Evolutionary conservation across 2,797 vertebrate species (phyloP).

Genomic region (Clarias laeviceps): DNA sequence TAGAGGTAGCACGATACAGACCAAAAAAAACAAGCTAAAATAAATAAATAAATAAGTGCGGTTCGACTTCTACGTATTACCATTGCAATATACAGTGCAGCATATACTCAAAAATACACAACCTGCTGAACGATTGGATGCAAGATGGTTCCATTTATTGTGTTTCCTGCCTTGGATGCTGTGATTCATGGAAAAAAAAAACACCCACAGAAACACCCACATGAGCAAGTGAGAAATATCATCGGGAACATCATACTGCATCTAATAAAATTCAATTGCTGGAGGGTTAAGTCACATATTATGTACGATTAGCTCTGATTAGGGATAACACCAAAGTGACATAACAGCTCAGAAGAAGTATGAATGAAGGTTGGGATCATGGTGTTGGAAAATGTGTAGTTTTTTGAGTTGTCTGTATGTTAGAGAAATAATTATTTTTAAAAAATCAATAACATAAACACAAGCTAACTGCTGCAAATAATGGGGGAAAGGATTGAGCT

Average conservation of each 20-base stretch:
- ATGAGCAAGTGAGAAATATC: background rate
- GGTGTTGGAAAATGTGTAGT: background rate
- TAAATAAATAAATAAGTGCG: background rate
- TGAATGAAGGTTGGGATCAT: background rate
- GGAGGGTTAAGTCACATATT: background rate
- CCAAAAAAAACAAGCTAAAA: background rate
- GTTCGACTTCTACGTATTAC: background rate
- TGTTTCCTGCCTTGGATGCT: background rate
- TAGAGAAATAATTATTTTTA: background rate
- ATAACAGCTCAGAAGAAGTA: background rate
- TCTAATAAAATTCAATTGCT: background rate
- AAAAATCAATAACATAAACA: background rate
- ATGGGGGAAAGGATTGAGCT: background rate
- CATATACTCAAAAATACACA: background rate
- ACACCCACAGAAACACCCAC: constrained; percentile 13
- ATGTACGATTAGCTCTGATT: background rate
- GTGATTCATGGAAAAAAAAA: constrained; percentile 8
- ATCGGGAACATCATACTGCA: background rate
- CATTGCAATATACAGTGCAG: background rate
- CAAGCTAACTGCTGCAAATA: background rate
- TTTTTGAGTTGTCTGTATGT: background rate
- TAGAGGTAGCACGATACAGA: background rate
- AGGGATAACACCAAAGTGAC: background rate
- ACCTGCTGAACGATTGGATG: background rate
- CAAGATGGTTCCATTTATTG: background rate